These are phyloP conservation scores for Tethea ocularis DNA, from an alignment of 2,888 invertebrate species.

Conservation along the genomic window DNA sequence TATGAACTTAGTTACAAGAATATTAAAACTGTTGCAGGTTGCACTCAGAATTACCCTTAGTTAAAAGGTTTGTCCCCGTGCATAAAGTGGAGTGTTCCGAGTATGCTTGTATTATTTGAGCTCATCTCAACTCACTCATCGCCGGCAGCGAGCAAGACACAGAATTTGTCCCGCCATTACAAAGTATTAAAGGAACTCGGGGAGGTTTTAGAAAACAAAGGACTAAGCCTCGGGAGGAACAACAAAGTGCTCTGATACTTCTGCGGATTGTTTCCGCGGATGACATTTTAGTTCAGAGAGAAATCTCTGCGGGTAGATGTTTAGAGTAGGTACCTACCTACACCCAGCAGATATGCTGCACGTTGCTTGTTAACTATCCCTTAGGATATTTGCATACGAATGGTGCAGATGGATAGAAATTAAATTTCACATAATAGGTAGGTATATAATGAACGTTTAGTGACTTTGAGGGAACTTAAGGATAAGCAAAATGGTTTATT, in stretches of 20 bases:
- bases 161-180: conserved; percentile 68
- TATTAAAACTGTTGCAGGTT: conserved; percentile 1
- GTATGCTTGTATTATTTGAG: conserved; percentile 19
- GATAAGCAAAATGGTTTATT: no score
- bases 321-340: conserved; percentile 34
- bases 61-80: conserved; percentile 2
- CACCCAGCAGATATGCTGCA: conserved; percentile 24
- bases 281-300: conserved; percentile 66
- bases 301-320: conserved; percentile 50
- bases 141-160: conserved; percentile 52
- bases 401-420: not conserved
- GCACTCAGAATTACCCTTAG: not conserved
- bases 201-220: conserved; percentile 72
- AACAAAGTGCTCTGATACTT: conserved; percentile 73
- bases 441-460: not conserved
- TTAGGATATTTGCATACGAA: not conserved
- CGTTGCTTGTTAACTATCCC: not conserved
- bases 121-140: conserved; percentile 44
- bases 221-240: conserved; percentile 65
- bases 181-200: conserved; percentile 72
- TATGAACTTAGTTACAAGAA: not conserved
- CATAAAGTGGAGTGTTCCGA: conserved; percentile 6
- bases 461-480: no score
- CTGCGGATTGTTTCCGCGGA: conserved; percentile 60
- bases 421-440: not conserved